Evolutionary conservation across 2,888 invertebrate genomes (phyloP).

Genomic region (Alitta virens): DNA sequence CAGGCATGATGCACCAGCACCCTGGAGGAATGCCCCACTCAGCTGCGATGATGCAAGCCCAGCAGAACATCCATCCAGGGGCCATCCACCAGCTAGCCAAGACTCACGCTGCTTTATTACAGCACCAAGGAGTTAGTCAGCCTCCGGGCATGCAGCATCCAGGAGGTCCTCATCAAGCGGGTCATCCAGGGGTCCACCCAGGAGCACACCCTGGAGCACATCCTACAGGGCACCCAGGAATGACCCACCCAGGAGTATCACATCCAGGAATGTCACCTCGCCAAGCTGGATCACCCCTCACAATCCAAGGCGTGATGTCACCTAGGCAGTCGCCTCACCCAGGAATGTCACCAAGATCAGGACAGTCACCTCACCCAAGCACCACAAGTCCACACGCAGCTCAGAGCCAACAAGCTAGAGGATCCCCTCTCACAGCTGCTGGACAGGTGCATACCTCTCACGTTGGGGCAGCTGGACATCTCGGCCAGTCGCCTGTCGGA

Average conservation of each 20-base stretch:
- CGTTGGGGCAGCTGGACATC: no score
- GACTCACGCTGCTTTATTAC: no score
- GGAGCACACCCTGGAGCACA: constrained; percentile 38
- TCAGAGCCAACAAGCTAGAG: no score
- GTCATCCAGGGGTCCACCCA: constrained; percentile 18
- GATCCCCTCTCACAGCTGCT: no score
- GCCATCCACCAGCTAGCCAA: no score
- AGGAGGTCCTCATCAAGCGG: not conserved
- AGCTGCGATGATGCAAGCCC: no score
- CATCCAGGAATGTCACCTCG: constrained; percentile 16
- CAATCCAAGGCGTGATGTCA: no score
- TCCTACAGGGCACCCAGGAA: constrained; percentile 35
- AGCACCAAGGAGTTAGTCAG: no score
- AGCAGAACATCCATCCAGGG: no score
- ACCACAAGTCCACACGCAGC: not conserved
- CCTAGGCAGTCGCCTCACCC: constrained; percentile 28
- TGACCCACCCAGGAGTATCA: constrained; percentile 8
- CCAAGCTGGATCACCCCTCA: no score
- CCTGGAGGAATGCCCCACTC: not conserved
- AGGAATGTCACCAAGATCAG: constrained; percentile 7
- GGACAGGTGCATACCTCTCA: no score
- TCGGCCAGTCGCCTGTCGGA: no score
- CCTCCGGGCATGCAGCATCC: not conserved
- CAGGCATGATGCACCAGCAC: not conserved
- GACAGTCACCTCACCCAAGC: constrained; percentile 2